A percentile compares a stretch with the other conserved stretches of the same genome.
phyloP scores from a whole-genome alignment of 1,140 invertebrate species.

The Meloidogyne chitwoodi region DNA sequence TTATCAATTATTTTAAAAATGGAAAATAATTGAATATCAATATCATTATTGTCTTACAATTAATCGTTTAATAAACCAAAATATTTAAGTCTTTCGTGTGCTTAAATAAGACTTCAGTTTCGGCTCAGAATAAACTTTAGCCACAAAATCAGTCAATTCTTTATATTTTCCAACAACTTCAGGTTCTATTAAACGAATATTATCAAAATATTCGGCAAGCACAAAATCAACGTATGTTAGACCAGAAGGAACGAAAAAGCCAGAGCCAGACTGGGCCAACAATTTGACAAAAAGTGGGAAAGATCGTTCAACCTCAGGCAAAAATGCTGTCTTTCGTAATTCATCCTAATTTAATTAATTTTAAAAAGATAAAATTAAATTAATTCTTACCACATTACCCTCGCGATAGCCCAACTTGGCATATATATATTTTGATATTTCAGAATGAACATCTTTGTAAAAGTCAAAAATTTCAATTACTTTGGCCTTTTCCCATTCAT shows the following conservation, averaged over 20 bases:
- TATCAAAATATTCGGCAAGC: slow-evolving; percentile 1
- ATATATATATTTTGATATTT: slow-evolving; percentile 10
- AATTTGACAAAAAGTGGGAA: slow-evolving; percentile 25
- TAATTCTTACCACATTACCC: slow-evolving; percentile 11
- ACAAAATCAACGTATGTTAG: slow-evolving; percentile 28
- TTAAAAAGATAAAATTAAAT: neutral
- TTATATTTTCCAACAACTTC: slow-evolving; percentile 17
- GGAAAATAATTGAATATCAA: too few species aligned
- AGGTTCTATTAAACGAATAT: neutral
- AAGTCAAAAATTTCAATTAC: slow-evolving; percentile 28
- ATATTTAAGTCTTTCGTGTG: neutral
- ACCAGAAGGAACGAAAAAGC: slow-evolving; percentile 27
- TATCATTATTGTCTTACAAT: too few species aligned
- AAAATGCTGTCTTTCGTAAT: slow-evolving; percentile 15
- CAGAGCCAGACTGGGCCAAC: slow-evolving; percentile 28
- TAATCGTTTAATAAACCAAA: neutral
- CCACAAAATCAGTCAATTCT: slow-evolving; percentile 14
- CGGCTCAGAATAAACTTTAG: slow-evolving; percentile 12
- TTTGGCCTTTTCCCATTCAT: slow-evolving; percentile 38
- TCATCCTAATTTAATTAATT: slow-evolving; percentile 18
- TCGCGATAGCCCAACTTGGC: slow-evolving; percentile 10
- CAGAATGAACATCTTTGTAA: slow-evolving; percentile 12
- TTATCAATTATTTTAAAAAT: too few species aligned
- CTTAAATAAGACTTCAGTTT: slow-evolving; percentile 15
- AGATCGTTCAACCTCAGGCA: slow-evolving; percentile 14